phyloP scores from a whole-genome alignment of 2,888 invertebrate genomes.

The Beris morrisii region DNA sequence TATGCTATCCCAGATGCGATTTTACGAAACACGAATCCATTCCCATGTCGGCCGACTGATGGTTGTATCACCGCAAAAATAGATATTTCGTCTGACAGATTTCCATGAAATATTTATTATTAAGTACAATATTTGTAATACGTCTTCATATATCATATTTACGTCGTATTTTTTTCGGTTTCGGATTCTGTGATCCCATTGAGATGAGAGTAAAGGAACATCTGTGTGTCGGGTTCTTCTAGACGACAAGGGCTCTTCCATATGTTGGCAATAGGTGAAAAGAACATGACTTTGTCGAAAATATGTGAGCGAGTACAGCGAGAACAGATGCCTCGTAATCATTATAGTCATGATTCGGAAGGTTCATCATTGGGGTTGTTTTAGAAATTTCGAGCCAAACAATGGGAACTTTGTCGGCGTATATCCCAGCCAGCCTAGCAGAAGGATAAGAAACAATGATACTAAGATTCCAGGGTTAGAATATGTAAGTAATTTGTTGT shows the following conservation, averaged over 20 bases:
- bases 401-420: too few species aligned
- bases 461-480: too few species aligned
- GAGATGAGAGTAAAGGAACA: slow-evolving; percentile 6
- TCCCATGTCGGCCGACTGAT: not conserved
- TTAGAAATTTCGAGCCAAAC: too few species aligned
- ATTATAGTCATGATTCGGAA: slow-evolving; percentile 22
- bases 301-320: not conserved
- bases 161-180: slow-evolving; percentile 13
- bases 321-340: slow-evolving; percentile 26
- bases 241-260: too few species aligned
- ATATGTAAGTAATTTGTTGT: too few species aligned
- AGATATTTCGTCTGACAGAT: slow-evolving; percentile 31
- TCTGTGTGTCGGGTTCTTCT: slow-evolving; percentile 1
- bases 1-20: slow-evolving; percentile 1
- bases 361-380: slow-evolving; percentile 15
- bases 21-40: not conserved
- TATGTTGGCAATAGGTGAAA: slow-evolving; percentile 1
- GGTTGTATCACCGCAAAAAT: slow-evolving; percentile 8
- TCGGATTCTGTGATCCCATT: slow-evolving; percentile 4
- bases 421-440: too few species aligned
- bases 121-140: slow-evolving; percentile 32
- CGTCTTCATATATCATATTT: slow-evolving; percentile 33
- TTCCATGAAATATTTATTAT: slow-evolving; percentile 31
- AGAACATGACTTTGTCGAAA: slow-evolving; percentile 26
- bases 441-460: too few species aligned